phyloP scores from a whole-genome alignment of 2,797 vertebrate species.

The Syngnathus rostellatus region DNA sequence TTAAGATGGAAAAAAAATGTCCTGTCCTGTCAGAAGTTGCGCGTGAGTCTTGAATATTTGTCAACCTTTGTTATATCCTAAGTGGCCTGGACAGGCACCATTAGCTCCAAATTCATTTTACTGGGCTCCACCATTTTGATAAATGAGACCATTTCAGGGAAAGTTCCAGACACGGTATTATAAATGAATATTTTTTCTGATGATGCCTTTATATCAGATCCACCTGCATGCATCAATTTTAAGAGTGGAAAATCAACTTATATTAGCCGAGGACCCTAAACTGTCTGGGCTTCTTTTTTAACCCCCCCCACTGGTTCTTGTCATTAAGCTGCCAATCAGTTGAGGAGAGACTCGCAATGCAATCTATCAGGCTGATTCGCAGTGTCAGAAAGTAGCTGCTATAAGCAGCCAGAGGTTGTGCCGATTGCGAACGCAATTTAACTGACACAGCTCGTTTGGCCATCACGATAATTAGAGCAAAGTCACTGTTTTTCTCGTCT shows the following conservation, averaged over 20 bases:
- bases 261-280: slow-evolving; percentile 44
- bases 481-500: slow-evolving; percentile 53
- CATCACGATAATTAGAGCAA: slow-evolving; percentile 53
- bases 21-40: neutral
- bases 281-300: slow-evolving; percentile 38
- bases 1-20: no score
- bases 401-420: slow-evolving; percentile 64
- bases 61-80: neutral
- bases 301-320: slow-evolving; percentile 25
- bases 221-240: slow-evolving; percentile 14
- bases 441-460: slow-evolving; percentile 56
- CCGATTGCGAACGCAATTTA: slow-evolving; percentile 63
- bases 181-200: slow-evolving; percentile 41
- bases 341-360: slow-evolving; percentile 51
- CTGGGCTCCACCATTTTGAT: neutral
- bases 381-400: slow-evolving; percentile 70
- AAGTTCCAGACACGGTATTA: slow-evolving; percentile 42
- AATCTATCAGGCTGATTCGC: slow-evolving; percentile 75
- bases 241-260: neutral
- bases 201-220: slow-evolving; percentile 12
- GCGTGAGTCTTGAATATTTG: neutral
- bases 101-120: neutral
- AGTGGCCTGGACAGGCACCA: neutral
- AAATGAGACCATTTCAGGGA: slow-evolving; percentile 15
- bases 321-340: slow-evolving; percentile 72